Evolutionary conservation across 1,140 invertebrate species (phyloP).

Genomic region (Drosophila funebris): DNA sequence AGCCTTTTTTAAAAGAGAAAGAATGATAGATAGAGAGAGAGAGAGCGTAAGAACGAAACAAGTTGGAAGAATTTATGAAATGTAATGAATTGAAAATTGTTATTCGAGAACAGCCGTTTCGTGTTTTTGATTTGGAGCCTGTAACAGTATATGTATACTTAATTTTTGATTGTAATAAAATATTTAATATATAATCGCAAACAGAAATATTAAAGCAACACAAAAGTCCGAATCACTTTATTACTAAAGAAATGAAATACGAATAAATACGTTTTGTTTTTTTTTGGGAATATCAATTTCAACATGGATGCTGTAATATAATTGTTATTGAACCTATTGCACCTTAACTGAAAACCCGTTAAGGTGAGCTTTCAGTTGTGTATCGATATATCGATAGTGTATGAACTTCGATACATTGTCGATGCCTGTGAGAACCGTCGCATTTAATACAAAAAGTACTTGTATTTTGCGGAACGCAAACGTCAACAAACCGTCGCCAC

Average conservation of each 20-base stretch:
- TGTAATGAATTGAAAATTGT: conserved; percentile 53
- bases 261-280: not conserved
- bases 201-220: conserved; percentile 41
- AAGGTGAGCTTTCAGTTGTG: not conserved
- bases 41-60: too few relatives aligned
- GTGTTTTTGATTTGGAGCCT: conserved; percentile 46
- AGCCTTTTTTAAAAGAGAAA: conserved; percentile 26
- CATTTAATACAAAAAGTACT: conserved; percentile 26
- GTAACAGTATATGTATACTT: conserved; percentile 44
- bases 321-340: not conserved
- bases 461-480: conserved; percentile 28
- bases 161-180: conserved; percentile 65
- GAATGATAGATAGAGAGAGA: too few relatives aligned
- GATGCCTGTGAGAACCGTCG: conserved; percentile 10
- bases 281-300: too few relatives aligned
- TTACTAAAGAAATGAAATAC: conserved; percentile 10
- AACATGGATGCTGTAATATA: not conserved
- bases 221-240: conserved; percentile 44
- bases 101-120: conserved; percentile 30
- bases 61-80: conserved; percentile 53
- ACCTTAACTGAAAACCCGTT: not conserved
- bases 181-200: conserved; percentile 58
- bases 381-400: conserved; percentile 17
- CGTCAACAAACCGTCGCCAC: conserved; percentile 46
- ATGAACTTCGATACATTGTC: conserved; percentile 19